These are phyloP conservation scores for Diglossa brunneiventris DNA, from an alignment of 2,113 vertebrate species.

Conservation along the genomic window DNA sequence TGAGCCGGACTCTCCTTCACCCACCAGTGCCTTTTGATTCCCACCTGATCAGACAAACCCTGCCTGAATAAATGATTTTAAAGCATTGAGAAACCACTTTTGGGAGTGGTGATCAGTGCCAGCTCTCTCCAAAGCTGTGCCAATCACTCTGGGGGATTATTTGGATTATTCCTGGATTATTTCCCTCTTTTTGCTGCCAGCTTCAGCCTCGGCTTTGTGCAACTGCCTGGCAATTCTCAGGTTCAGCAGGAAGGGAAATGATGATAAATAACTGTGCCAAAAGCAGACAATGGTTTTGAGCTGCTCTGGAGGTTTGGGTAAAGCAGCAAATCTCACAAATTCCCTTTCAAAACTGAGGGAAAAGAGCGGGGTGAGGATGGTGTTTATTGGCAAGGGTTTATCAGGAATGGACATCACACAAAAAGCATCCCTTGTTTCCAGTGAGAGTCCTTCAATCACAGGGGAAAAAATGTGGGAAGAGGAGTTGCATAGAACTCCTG, in stretches of 20 bases:
- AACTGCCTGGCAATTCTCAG: not conserved
- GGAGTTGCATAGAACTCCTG: not conserved
- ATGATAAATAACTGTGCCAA: not conserved
- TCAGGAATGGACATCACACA: not conserved
- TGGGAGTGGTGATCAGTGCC: accelerated
- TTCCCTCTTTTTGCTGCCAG: not conserved
- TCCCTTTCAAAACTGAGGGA: not conserved
- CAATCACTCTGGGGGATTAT: not conserved
- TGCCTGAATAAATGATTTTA: not conserved
- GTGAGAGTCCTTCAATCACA: not conserved
- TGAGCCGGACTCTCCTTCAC: not conserved
- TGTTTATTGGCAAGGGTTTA: not conserved
- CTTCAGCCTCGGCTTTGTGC: not conserved
- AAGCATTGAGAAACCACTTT: not conserved
- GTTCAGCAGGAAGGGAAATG: not conserved
- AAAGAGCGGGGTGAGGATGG: not conserved
- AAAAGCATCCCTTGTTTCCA: not conserved
- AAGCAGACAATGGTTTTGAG: not conserved
- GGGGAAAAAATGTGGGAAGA: not conserved
- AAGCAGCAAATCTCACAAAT: not conserved
- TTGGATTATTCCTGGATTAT: not conserved
- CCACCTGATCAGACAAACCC: not conserved
- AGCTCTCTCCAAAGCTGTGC: not conserved
- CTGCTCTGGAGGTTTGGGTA: not conserved
- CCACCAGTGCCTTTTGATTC: not conserved